Base-by-base conservation (phyloP, 1,140 invertebrate genomes). In the Pygmarrhopalites habei region DNA sequence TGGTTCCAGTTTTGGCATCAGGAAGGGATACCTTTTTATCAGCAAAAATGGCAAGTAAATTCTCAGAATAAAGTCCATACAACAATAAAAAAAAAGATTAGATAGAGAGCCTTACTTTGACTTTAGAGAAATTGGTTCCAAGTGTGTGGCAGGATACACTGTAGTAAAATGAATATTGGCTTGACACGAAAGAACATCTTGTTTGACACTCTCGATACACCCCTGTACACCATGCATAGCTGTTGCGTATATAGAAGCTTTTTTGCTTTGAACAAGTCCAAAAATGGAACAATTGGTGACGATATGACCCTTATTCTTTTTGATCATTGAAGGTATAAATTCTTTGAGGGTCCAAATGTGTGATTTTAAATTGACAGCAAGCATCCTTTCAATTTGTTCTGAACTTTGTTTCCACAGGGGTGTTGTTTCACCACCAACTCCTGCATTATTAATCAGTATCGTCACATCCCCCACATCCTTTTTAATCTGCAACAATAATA, bases 131-230 rank as follows among this genome's bases (percentile, higher is more conserved):
- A n/a, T n/a, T n/a, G n/a, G n/a, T n/a, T n/a, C n/a, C n/a, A n/a
- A n/a, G n/a, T n/a, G n/a, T n/a, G n/a, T n/a, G n/a, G n/a, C n/a
- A n/a, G 90, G 90, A 74, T 81, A 92, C 63, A 92, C 83, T 1
- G 82, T 82, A 0, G 90, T 92, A 49, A 89, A 80, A 71, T 92
- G 82, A 74, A 92, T 83, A 25, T 62, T 75, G 0, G 74, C 76
- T 58, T 79, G 77, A n/a, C n/a, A n/a, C n/a, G n/a, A n/a, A n/a
- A n/a, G 39, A n/a, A 41, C 12, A n/a, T 41, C 39, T n/a, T 41
- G 12, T 21, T 49, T 14, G 14, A 49, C 14, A 21, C 51, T 29
- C 29, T 55, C 29, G 7, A 55, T 32, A 26, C 23, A 55, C 7
- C 7, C 29, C 14, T 26, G 5, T 12, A 55, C 21, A 15, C 17